Base-by-base conservation (phyloP, 2,113 vertebrate species). In the Stigmatopora nigra region DNA sequence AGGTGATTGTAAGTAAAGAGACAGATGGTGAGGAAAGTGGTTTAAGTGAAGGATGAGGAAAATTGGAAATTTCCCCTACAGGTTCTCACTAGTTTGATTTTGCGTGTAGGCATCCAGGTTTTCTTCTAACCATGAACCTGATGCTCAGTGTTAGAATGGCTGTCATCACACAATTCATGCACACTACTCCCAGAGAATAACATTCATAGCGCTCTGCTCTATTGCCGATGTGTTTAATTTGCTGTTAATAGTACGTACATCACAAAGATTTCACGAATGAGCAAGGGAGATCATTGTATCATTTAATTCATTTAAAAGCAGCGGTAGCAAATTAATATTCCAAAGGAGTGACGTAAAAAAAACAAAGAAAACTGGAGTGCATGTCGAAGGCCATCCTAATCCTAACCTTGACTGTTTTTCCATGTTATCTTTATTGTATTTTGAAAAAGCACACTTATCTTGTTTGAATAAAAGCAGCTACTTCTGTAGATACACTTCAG, bases 1-100 rank as follows among this genome's bases (percentile, higher is more conserved):
- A 79, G 51, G 71, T 71, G 36, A 68, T 78, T 68, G 69, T 78
- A 71, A 66, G 75, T 61, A 61, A 65, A 1, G 65, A 73, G 68
- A 62, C 75, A 78, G 73, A 74, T 69, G 77, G 62, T 36, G 61
- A 61, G 45, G 57, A 72, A 63, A 10, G 17, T 35, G 62, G 53
- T 53, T 56, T 10, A 49, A 74, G 62, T 75, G 67, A 79, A 74
- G 72, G 66, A 73, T 17, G 17, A 73, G 31, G 35, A 25, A 72
- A 56, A 63, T 41, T 67, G 45, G 65, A 80, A 62, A 47, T 64
- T 67, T 60, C 68, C 55, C 67, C 67, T 59, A 69, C 55, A 38
- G 60, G 44, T 63, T 79, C 55, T 5, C 31, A 0, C 31, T 3
- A 55, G 49, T 46, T 61, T 36, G 15, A 63, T 56, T 46, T 51